Percentiles rank a stretch among this genome's conserved stretches.
Evolutionary conservation across 2,888 invertebrate genomes (phyloP).

Genomic region (Heliothis peltigera): DNA sequence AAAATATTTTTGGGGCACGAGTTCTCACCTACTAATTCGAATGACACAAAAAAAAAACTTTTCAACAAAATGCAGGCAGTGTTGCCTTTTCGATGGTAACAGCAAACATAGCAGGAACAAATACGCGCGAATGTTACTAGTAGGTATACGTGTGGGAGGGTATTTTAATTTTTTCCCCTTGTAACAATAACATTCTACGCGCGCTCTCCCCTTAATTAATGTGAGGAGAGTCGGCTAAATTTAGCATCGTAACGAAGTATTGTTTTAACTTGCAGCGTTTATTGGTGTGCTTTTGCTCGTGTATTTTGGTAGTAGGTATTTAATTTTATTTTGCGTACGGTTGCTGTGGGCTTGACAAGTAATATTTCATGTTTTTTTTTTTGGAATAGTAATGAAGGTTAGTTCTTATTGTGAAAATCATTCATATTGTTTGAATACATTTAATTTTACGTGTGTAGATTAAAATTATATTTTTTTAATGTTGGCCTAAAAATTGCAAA

Average conservation of each 20-base stretch:
- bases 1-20: too few species aligned
- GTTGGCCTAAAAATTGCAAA: too few species aligned
- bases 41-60: slow-evolving; percentile 8
- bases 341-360: too few species aligned
- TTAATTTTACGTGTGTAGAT: background rate
- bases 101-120: slow-evolving; percentile 29
- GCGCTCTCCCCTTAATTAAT: slow-evolving; percentile 58
- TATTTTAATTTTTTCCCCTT: slow-evolving; percentile 54
- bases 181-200: slow-evolving; percentile 54
- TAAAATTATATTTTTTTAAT: background rate
- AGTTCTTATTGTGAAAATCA: too few species aligned
- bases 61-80: slow-evolving; percentile 21
- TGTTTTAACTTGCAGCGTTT: slow-evolving; percentile 49
- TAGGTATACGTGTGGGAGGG: slow-evolving; percentile 30
- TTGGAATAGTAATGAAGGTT: too few species aligned
- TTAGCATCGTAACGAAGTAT: slow-evolving; percentile 59
- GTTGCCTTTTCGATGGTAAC: slow-evolving; percentile 24
- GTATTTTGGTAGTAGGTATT: slow-evolving; percentile 8
- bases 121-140: slow-evolving; percentile 14
- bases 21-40: too few species aligned
- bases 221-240: slow-evolving; percentile 47
- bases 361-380: too few species aligned
- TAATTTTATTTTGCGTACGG: background rate
- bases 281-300: slow-evolving; percentile 23
- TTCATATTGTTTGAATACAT: too few species aligned